Percentiles rank a stretch among this genome's conserved stretches.
Evolutionary conservation across 2,888 invertebrate species (phyloP).

Genomic region (Pyralis farinalis): DNA sequence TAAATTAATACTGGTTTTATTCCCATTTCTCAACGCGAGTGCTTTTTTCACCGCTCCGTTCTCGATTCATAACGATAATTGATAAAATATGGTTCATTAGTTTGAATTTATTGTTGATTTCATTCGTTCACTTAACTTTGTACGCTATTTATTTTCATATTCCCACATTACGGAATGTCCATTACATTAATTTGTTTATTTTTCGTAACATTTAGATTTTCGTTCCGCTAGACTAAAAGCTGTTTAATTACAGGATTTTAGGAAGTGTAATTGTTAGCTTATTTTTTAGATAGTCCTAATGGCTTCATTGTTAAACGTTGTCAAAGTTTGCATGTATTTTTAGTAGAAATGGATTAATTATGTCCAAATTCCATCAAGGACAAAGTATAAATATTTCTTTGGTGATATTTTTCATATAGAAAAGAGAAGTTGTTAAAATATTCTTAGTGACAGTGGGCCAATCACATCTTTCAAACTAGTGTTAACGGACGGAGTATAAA

Average conservation of each 20-base stretch:
- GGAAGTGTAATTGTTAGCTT: too few relatives aligned
- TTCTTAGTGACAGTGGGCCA: too few relatives aligned
- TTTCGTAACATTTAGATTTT: background rate
- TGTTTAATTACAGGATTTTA: background rate
- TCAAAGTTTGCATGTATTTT: too few relatives aligned
- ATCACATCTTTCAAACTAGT: too few relatives aligned
- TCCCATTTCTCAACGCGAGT: slow-evolving; percentile 46
- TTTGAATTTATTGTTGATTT: slow-evolving; percentile 41
- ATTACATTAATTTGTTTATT: slow-evolving; percentile 7
- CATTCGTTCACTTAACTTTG: slow-evolving; percentile 22
- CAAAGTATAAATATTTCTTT: too few relatives aligned
- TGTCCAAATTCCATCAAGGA: too few relatives aligned
- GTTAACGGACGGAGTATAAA: too few relatives aligned
- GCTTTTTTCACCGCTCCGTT: slow-evolving; percentile 43
- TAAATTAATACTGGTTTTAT: slow-evolving; percentile 71
- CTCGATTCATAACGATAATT: slow-evolving; percentile 49
- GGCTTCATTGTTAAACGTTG: too few relatives aligned
- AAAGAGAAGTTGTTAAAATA: too few relatives aligned
- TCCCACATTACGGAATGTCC: slow-evolving; percentile 13
- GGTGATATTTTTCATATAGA: too few relatives aligned
- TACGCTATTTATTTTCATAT: slow-evolving; percentile 19
- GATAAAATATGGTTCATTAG: slow-evolving; percentile 56
- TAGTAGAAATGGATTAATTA: too few relatives aligned
- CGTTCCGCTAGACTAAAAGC: background rate
- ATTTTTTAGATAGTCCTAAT: too few relatives aligned